A percentile compares a stretch with the other conserved stretches of the same genome.
Evolutionary conservation across 2,113 vertebrate genomes (phyloP).

Genomic region (Rhinopithecus roxellana): DNA sequence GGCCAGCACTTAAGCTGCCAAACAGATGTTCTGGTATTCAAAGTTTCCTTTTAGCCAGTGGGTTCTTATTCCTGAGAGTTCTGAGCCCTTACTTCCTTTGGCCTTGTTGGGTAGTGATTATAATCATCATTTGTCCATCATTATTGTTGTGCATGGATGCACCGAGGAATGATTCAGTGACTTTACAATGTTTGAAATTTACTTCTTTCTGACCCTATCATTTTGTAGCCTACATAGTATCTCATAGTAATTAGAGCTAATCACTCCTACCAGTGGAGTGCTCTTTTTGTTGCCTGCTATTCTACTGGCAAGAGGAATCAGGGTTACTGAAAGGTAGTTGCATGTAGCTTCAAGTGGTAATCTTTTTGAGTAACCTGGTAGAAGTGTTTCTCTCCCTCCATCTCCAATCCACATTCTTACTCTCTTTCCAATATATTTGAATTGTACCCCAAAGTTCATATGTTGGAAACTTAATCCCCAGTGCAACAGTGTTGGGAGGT

Average conservation of each 20-base stretch:
- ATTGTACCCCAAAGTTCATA: background rate
- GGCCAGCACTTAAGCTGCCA: background rate
- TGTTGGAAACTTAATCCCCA: background rate
- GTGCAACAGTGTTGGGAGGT: background rate
- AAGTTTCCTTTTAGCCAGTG: background rate
- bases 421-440: accelerated
- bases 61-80: background rate
- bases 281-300: background rate
- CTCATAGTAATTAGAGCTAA: background rate
- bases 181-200: background rate
- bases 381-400: background rate
- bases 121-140: background rate
- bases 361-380: background rate
- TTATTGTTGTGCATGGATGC: background rate
- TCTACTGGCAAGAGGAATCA: background rate
- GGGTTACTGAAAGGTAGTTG: background rate
- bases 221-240: background rate
- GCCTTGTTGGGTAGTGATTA: background rate
- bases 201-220: background rate
- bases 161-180: background rate
- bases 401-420: background rate
- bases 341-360: background rate
- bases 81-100: background rate
- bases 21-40: background rate
- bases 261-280: background rate